Base-by-base conservation (phyloP, 2,113 vertebrate species). In the Solenodon paradoxus region DNA sequence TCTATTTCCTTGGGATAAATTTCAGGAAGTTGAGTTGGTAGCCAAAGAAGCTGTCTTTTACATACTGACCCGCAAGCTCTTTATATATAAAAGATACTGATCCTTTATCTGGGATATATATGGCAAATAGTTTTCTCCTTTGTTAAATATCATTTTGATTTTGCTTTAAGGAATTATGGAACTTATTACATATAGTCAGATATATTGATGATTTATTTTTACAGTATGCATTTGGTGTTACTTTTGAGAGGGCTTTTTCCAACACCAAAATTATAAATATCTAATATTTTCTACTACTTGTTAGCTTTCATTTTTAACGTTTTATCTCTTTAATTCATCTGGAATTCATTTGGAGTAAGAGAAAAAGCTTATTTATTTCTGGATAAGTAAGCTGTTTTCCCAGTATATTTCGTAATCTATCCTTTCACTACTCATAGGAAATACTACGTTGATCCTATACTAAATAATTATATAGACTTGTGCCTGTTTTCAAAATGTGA, bases 251-350 rank as follows among this genome's bases (percentile, higher is more conserved):
- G 45, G 10, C 11, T 19, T 84, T n/a, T 95, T 77, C 22, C 55
- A 93, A 64, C 17, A 22, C 28, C 13, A 69, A 95, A 61, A 90
- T 72, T 57, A 81, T 45, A 22, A 24, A 85, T 71, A 88, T 20
- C n/a, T 64, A 51, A 63, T 38, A 57, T 88, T 96, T 86, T 77
- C 51, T 88, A 68, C 42, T 59, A 66, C 28, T 77, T 63, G 7
- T 16, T 87, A 88, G 24, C 12, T 63, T 88, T 95, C 10, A n/a
- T 71, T 88, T 79, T 88, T 75, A 84, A 82, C 66, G n/a, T 49
- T 81, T 86, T 75, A 55, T 79, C 75, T 83, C 63, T 94, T 95
- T 92, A 86, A 81, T 24, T 10, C 75, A 59, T 77, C 47, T 92
- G 26, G 47, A 90, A 83, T 97, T 47, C 72, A 78, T 49, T 80